phyloP scores from a whole-genome alignment of 2,113 vertebrate genomes.

The Corydoras maculifer region DNA sequence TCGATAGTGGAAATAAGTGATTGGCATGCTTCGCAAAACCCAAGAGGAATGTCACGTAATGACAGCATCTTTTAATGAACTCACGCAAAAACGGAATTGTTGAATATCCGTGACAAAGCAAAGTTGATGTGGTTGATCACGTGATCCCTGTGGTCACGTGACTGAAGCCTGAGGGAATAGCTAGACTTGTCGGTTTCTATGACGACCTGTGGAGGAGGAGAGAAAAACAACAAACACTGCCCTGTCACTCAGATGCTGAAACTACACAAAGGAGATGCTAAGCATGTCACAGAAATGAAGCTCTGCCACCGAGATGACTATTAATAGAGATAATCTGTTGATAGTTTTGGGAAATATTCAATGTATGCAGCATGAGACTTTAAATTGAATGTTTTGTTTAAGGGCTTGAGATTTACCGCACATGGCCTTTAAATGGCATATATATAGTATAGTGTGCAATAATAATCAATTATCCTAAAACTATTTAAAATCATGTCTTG shows the following conservation, averaged over 20 bases:
- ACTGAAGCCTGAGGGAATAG: conserved; percentile 73
- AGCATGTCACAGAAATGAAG: neutral
- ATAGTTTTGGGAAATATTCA: neutral
- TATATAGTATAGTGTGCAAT: too few relatives aligned
- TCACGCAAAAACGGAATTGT: conserved; percentile 81
- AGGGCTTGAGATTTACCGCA: neutral
- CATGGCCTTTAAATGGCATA: too few relatives aligned
- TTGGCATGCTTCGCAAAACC: conserved; percentile 14
- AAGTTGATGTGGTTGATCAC: conserved; percentile 76
- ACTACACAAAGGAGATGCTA: neutral
- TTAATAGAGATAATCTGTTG: neutral
- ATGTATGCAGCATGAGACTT: neutral
- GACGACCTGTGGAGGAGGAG: conserved; percentile 64
- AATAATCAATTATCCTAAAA: too few relatives aligned
- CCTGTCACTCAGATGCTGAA: neutral
- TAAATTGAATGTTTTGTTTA: neutral
- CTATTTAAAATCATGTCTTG: too few relatives aligned
- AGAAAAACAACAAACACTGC: neutral
- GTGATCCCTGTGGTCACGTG: conserved; percentile 75
- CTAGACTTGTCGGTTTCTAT: conserved; percentile 83
- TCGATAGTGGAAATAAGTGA: conserved; percentile 5
- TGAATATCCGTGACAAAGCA: conserved; percentile 80
- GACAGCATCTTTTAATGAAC: conserved; percentile 34
- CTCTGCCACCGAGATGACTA: conserved; percentile 12
- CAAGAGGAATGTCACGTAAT: neutral